These are phyloP conservation scores for Omphaloscelis lunosa DNA, from an alignment of 2,888 invertebrate genomes.

Conservation along the genomic window DNA sequence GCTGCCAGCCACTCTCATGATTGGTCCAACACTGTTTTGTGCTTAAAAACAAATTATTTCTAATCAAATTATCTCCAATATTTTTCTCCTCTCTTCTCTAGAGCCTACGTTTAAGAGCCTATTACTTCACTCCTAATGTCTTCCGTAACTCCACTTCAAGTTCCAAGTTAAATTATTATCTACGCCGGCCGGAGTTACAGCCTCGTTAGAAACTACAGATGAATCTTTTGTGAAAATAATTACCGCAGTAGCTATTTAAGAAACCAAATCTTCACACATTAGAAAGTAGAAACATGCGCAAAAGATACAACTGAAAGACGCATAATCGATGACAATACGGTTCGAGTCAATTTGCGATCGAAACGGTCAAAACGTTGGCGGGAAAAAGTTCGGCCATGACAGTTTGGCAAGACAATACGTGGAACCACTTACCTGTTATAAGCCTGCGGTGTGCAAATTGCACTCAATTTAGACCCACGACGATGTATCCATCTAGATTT, in stretches of 20 bases:
- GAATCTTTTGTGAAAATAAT: constrained; percentile 13
- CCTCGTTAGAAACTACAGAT: constrained; percentile 8
- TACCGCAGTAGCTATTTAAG: constrained; percentile 7
- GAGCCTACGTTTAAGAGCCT: background rate
- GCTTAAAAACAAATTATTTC: background rate
- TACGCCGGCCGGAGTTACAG: background rate
- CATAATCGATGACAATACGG: constrained; percentile 69
- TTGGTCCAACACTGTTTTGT: background rate
- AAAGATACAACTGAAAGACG: constrained; percentile 37
- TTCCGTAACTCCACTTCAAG: no score
- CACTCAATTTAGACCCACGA: constrained; percentile 73
- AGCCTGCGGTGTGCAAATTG: constrained; percentile 81
- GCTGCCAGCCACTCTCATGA: background rate
- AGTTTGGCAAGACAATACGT: constrained; percentile 75
- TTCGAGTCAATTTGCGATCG: constrained; percentile 68
- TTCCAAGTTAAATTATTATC: background rate
- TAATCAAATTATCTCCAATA: background rate
- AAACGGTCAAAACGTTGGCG: constrained; percentile 60
- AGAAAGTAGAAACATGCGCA: constrained; percentile 56
- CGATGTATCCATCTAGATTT: constrained; percentile 36
- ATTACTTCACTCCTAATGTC: background rate
- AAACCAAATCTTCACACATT: constrained; percentile 42
- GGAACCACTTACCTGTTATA: constrained; percentile 79
- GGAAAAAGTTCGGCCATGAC: constrained; percentile 70
- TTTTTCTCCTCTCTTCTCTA: background rate